phyloP scores from a whole-genome alignment of 2,113 vertebrate species.

The Calyptomena viridis region DNA sequence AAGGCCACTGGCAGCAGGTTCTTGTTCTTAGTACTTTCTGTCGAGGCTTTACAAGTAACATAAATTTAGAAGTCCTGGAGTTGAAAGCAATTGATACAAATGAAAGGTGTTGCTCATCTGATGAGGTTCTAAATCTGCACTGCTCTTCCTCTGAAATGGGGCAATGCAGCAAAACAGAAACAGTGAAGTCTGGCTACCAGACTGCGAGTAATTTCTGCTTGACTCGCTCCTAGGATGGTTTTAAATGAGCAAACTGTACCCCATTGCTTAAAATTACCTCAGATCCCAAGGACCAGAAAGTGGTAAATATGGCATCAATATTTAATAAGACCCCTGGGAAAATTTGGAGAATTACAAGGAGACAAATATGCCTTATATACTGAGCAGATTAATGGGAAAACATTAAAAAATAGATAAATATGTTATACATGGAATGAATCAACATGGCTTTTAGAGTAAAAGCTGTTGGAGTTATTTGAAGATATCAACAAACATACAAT shows the following conservation, averaged over 20 bases:
- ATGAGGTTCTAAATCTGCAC: not conserved
- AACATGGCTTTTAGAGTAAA: not conserved
- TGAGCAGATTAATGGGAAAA: not conserved
- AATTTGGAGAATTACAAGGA: not conserved
- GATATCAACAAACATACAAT: not conserved
- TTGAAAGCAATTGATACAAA: not conserved
- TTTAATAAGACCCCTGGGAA: not conserved
- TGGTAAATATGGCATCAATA: not conserved
- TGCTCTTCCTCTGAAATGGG: not conserved
- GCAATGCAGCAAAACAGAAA: not conserved
- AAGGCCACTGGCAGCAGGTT: not conserved
- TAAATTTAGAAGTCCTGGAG: not conserved
- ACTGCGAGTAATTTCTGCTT: not conserved
- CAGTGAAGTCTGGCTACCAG: not conserved
- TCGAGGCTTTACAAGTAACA: not conserved
- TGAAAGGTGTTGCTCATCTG: not conserved
- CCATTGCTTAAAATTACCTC: not conserved
- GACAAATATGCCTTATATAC: not conserved
- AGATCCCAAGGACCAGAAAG: not conserved
- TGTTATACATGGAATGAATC: not conserved
- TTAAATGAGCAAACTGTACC: not conserved
- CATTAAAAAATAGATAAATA: not conserved
- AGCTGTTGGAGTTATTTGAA: not conserved
- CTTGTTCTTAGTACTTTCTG: not conserved
- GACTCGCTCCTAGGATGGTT: not conserved